phyloP scores from a whole-genome alignment of 2,113 vertebrate genomes.

The Toxotes jaculatrix region DNA sequence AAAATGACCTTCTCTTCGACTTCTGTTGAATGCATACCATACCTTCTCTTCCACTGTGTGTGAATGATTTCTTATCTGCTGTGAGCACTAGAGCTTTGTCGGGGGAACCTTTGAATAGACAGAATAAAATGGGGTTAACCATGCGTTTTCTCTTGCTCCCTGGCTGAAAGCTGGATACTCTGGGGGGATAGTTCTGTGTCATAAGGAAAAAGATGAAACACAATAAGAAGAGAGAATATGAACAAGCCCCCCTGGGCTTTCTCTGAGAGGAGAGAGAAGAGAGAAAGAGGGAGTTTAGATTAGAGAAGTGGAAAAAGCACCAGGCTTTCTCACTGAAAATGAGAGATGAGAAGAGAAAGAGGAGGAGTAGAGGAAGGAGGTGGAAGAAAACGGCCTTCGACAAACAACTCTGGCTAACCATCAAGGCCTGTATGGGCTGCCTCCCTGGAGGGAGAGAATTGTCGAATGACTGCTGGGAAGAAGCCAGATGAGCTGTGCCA shows the following conservation, averaged over 20 bases:
- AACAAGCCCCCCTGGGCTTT: slow-evolving; percentile 78
- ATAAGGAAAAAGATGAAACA: slow-evolving; percentile 79
- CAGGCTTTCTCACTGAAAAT: slow-evolving; percentile 57
- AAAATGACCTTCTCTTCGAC: slow-evolving; percentile 64
- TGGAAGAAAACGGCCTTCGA: slow-evolving; percentile 52
- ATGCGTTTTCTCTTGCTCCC: slow-evolving; percentile 76
- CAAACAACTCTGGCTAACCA: slow-evolving; percentile 67
- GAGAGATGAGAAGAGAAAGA: slow-evolving; percentile 55
- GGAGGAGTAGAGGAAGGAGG: slow-evolving; percentile 53
- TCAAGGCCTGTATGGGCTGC: slow-evolving; percentile 58
- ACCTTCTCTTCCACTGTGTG: slow-evolving; percentile 48
- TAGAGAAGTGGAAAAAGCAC: slow-evolving; percentile 72
- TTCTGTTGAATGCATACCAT: slow-evolving; percentile 41
- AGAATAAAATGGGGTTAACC: slow-evolving; percentile 83
- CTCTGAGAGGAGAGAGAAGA: slow-evolving; percentile 57
- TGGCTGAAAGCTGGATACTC: slow-evolving; percentile 74
- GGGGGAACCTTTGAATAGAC: slow-evolving; percentile 78
- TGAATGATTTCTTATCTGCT: slow-evolving; percentile 67
- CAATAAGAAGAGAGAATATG: slow-evolving; percentile 80
- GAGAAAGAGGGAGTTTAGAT: slow-evolving; percentile 72
- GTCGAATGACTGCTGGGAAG: slow-evolving; percentile 67
- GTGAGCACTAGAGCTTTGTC: slow-evolving; percentile 66
- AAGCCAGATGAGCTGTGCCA: slow-evolving; percentile 59
- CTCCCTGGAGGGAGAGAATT: slow-evolving; percentile 66
- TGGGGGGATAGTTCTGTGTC: slow-evolving; percentile 77